Conservation (phyloP, 2,797 vertebrate species). For the Australoheros facetus region DNA sequence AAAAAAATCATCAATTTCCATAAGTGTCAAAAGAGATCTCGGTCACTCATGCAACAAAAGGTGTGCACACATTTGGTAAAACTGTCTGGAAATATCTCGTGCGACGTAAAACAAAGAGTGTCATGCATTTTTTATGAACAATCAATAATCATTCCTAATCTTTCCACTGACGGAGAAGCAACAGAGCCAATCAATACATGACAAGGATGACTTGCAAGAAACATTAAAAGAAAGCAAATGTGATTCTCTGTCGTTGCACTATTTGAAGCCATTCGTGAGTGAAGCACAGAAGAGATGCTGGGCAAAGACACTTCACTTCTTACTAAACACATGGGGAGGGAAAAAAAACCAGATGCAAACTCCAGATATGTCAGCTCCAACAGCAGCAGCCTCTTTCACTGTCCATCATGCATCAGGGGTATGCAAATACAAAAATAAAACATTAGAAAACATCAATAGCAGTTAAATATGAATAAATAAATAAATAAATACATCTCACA, state of each 20-base stretch:
- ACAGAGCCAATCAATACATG: conserved; percentile 52
- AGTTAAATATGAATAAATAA: conserved; percentile 71
- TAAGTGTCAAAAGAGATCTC: conserved; percentile 54
- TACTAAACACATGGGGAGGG: conserved; percentile 5
- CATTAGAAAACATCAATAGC: conserved; percentile 61
- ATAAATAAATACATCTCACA: conserved; percentile 63
- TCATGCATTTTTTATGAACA: conserved; percentile 68
- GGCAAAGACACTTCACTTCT: conserved; percentile 35
- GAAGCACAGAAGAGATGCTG: conserved; percentile 22
- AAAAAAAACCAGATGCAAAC: conserved; percentile 29
- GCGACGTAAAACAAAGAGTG: conserved; percentile 55
- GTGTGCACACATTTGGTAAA: conserved; percentile 48
- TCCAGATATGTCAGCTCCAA: conserved; percentile 61
- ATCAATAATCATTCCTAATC: conserved; percentile 52
- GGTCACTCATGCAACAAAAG: conserved; percentile 68
- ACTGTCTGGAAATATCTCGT: conserved; percentile 51
- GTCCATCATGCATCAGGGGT: conserved; percentile 65
- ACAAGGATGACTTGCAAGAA: conserved; percentile 47
- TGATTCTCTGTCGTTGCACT: conserved; percentile 18
- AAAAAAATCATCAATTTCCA: conserved; percentile 41
- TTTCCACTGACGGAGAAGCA: conserved; percentile 46
- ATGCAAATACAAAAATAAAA: conserved; percentile 39
- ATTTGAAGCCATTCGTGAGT: conserved; percentile 33
- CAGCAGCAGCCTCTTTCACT: conserved; percentile 18
- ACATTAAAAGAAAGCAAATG: conserved; percentile 30